Percentiles rank a stretch among this genome's conserved stretches.
These are phyloP conservation scores for Caenorhabditis imperialis DNA, from an alignment of 2,888 invertebrate species.

Conservation along the genomic window DNA sequence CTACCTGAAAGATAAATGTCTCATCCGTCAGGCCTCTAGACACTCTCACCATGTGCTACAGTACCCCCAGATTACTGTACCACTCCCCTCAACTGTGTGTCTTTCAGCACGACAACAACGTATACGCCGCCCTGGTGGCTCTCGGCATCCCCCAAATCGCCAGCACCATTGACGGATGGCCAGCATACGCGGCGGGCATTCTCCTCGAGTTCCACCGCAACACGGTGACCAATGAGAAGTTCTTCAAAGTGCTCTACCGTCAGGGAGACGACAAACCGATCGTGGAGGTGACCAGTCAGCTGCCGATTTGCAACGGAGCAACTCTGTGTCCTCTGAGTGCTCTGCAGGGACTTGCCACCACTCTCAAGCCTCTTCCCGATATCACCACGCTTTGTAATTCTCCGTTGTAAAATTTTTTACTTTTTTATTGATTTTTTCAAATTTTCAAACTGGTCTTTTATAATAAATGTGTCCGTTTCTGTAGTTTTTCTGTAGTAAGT, in stretches of 20 bases:
- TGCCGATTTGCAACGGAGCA: constrained; percentile 36
- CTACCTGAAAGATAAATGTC: too few species aligned
- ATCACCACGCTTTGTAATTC: constrained; percentile 14
- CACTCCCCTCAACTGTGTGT: too few species aligned
- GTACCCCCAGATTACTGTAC: too few species aligned
- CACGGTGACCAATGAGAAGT: constrained; percentile 21
- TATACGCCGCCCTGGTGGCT: constrained; percentile 30
- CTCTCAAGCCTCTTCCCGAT: constrained; percentile 31
- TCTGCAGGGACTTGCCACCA: constrained; percentile 11
- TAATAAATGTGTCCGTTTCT: too few species aligned
- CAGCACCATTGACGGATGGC: constrained; percentile 35
- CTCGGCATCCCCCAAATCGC: constrained; percentile 29
- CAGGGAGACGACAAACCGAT: constrained; percentile 9
- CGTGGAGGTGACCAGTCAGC: constrained; percentile 9
- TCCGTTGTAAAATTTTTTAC: not conserved
- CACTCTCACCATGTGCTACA: too few species aligned
- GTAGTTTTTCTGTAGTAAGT: too few species aligned
- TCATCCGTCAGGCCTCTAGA: too few species aligned
- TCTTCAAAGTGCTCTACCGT: constrained; percentile 40
- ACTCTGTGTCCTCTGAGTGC: constrained; percentile 21
- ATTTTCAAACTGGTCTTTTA: too few species aligned
- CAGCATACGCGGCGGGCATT: constrained; percentile 32
- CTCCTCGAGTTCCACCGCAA: constrained; percentile 35
- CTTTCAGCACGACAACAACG: constrained; percentile 46
- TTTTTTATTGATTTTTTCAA: too few species aligned